Evolutionary conservation across 2,888 invertebrate species (phyloP), one percentile per base, ranked within the genome.

Genomic region (Pogonocherus hispidulus): DNA sequence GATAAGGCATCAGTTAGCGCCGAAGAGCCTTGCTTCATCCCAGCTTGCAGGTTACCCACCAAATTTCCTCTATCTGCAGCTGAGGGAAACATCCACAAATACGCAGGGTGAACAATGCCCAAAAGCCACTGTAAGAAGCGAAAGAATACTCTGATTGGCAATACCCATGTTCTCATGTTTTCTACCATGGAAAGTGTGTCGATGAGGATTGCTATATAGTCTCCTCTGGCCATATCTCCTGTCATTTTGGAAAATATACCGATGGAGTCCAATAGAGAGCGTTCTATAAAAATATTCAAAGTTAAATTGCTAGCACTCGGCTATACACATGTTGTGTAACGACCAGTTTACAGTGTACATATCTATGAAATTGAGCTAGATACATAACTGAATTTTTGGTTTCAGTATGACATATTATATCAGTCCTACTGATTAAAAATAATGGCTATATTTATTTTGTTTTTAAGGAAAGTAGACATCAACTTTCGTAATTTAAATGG

Each of bases 71-170:
- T 35, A 1, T 16, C 54, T 3, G 5, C 8, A 3, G 5, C 3
- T 2, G 16, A 5, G 5, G 67, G 66, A 49, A 72, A 69, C 8
- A 69, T 14, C 57, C 64, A 62, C 67, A 69, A 60, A 52, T 56
- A 69, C 8, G 56, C 55, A 0, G 71, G 71, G 18, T 69, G 69
- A 20, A 69, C 35, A 8, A 65, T 65, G 22, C 63, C 56, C 57
- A 69, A 59, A 2, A 60, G 20, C 5, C 5, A 47, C 11, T 69
- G 62, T 0, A 41, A 1, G 0, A 52, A 2, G 5, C 8, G 16
- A 1, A 54, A 18, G 1, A 35, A 0, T 8, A 27, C 1, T 16
- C 18, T 54, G 5, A 54, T 32, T 16, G 14, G 41, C 41, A 9
- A 41, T 1, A n/a, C 2, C 41, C 41, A 41, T 3, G 11, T 5